Percentiles rank a stretch among this genome's conserved stretches.
Evolutionary conservation across 2,888 invertebrate species (phyloP).

Genomic region (Lomographa bimaculata): DNA sequence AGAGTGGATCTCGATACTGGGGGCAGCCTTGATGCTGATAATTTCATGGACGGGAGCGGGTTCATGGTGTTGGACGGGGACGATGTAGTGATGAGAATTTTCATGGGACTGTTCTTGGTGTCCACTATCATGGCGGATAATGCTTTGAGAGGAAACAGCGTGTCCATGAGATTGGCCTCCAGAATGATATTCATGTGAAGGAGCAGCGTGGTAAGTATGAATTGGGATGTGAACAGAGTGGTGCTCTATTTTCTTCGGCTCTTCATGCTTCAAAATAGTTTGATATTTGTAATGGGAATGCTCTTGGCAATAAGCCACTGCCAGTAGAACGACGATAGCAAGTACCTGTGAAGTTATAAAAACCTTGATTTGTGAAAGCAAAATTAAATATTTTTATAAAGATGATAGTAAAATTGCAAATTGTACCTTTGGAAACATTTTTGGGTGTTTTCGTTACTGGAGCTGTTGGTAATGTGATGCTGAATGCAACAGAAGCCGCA

Average conservation of each 20-base stretch:
- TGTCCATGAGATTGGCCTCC: constrained; percentile 39
- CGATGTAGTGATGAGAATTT: constrained; percentile 26
- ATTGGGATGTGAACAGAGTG: constrained; percentile 25
- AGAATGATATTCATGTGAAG: constrained; percentile 28
- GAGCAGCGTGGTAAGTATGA: constrained; percentile 26
- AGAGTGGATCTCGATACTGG: constrained; percentile 28
- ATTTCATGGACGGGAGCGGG: constrained; percentile 31
- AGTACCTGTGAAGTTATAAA: constrained; percentile 40
- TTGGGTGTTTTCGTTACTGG: constrained; percentile 44
- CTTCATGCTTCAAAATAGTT: constrained; percentile 50
- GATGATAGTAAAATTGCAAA: constrained; percentile 11
- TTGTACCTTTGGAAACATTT: constrained; percentile 40
- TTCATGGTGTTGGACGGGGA: constrained; percentile 29
- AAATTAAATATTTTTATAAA: not conserved
- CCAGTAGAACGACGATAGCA: constrained; percentile 36
- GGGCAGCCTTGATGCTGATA: constrained; percentile 22
- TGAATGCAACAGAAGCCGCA: constrained; percentile 35
- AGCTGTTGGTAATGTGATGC: constrained; percentile 46
- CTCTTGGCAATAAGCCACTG: constrained; percentile 46
- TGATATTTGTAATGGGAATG: constrained; percentile 46
- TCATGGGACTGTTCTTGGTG: constrained; percentile 30
- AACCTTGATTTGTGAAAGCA: not conserved
- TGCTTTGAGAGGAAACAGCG: constrained; percentile 50
- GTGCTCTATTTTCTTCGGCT: constrained; percentile 45
- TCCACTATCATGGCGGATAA: constrained; percentile 40